Conservation (phyloP, 2,797 vertebrate genomes). For the Eulemur mongoz region DNA sequence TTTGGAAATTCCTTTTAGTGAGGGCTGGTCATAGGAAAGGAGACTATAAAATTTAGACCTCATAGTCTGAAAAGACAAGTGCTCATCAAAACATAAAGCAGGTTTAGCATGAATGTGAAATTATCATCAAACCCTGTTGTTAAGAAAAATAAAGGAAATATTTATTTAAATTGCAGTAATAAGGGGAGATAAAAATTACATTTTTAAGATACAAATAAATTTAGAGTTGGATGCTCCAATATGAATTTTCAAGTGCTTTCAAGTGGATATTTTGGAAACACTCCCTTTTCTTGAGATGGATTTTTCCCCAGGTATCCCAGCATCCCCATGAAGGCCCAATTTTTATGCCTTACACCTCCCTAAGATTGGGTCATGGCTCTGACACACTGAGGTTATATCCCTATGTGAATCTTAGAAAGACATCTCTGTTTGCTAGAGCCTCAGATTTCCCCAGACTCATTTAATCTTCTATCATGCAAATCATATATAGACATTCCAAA, state of each 20-base stretch:
- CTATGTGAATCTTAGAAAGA: background rate
- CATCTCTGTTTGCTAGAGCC: background rate
- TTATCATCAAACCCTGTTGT: constrained; percentile 47
- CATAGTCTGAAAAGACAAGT: constrained; percentile 46
- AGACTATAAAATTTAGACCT: background rate
- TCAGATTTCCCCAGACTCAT: background rate
- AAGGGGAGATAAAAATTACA: background rate
- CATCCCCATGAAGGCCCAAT: background rate
- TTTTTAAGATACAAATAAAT: constrained; percentile 28
- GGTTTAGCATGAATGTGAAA: constrained; percentile 14
- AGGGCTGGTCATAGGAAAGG: background rate
- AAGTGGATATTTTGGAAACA: background rate
- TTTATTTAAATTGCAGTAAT: background rate
- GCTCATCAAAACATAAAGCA: constrained; percentile 24
- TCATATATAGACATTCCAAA: background rate
- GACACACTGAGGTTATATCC: background rate
- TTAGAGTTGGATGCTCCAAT: background rate
- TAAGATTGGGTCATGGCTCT: background rate
- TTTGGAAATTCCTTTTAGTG: constrained; percentile 37
- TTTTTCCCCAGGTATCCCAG: background rate
- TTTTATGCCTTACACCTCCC: background rate
- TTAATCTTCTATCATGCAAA: background rate
- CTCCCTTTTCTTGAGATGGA: background rate
- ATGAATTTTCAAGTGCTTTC: background rate
- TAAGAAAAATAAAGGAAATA: constrained; percentile 15